phyloP scores from a whole-genome alignment of 2,113 vertebrate species.

The Catharus fuscescens region DNA sequence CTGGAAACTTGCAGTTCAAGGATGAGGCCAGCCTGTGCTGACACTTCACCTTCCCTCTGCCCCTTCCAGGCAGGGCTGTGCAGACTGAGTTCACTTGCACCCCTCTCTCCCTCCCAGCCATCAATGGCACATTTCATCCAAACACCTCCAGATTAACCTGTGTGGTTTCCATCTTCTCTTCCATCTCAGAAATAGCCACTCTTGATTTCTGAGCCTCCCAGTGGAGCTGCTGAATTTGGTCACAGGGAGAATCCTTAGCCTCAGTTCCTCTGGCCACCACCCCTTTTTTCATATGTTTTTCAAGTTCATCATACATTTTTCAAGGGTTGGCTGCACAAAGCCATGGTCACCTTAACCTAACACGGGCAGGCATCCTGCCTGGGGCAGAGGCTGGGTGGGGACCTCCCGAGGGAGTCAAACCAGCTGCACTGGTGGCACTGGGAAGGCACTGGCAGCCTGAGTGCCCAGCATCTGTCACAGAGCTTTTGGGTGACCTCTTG shows the following conservation, averaged over 20 bases:
- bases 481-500: not conserved
- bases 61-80: not conserved
- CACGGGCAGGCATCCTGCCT: not conserved
- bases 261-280: not conserved
- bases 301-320: not conserved
- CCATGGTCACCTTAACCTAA: not conserved
- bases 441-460: not conserved
- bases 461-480: accelerated
- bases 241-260: not conserved
- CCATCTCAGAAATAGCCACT: not conserved
- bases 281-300: not conserved
- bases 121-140: not conserved
- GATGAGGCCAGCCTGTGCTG: not conserved
- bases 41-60: not conserved
- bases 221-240: not conserved
- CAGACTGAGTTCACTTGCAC: not conserved
- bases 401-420: not conserved
- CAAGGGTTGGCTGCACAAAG: not conserved
- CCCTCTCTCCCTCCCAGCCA: not conserved
- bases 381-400: not conserved
- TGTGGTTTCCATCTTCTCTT: not conserved
- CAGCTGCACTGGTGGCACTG: not conserved
- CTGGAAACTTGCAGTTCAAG: not conserved
- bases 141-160: not conserved
- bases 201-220: not conserved